Percentiles rank a stretch among this genome's conserved stretches.
Conservation (phyloP, 2,888 invertebrate genomes). For the Drosophila buzzatii region DNA sequence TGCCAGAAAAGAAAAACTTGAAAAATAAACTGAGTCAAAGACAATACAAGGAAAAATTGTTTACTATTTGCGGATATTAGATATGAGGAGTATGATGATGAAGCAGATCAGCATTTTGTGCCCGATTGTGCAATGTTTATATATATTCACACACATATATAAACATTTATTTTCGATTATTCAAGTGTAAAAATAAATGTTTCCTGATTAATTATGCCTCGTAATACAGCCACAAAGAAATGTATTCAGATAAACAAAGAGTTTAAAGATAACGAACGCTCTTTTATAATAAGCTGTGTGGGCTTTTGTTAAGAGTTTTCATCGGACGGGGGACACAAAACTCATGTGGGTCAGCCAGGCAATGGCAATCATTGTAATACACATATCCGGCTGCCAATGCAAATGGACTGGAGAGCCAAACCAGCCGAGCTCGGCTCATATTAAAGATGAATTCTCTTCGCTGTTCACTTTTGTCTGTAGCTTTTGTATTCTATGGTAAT, state of each 20-base stretch:
- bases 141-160: neutral
- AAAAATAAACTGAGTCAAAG: conserved; percentile 13
- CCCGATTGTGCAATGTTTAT: conserved; percentile 40
- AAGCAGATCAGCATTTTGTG: conserved; percentile 21
- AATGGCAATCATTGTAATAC: conserved; percentile 33
- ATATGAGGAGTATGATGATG: conserved; percentile 16
- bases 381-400: conserved; percentile 50
- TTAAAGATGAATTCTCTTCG: conserved; percentile 38
- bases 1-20: conserved; percentile 16
- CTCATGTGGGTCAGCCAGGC: conserved; percentile 49
- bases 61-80: conserved; percentile 10
- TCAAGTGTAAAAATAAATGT: conserved; percentile 55
- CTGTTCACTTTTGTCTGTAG: conserved; percentile 1
- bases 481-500: conserved; percentile 43
- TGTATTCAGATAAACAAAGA: conserved; percentile 22
- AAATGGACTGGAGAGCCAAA: conserved; percentile 28
- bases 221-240: conserved; percentile 47
- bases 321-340: conserved; percentile 39
- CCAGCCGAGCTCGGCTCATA: neutral
- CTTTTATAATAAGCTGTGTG: conserved; percentile 42
- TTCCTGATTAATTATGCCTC: conserved; percentile 75
- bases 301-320: conserved; percentile 21
- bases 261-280: conserved; percentile 54
- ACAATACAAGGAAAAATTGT: conserved; percentile 21
- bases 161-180: neutral